Evolutionary conservation across 2,113 vertebrate genomes (phyloP), one percentile per base, ranked within the genome.

Genomic region (Morone chrysops): DNA sequence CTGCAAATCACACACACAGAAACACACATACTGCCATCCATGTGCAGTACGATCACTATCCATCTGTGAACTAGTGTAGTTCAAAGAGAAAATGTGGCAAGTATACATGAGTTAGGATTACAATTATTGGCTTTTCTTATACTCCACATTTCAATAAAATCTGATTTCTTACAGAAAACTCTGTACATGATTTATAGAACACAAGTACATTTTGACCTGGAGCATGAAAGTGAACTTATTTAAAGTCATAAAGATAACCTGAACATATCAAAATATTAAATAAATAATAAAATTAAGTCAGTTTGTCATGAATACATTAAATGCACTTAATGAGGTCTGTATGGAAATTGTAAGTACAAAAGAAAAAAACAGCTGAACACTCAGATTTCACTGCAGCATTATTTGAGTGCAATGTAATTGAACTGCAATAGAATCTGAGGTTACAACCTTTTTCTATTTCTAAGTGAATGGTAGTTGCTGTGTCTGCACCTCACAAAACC

Each of bases 391-490:
- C 69, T 62, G 81, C 7, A 47, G 57, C 43, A 31, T 68, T 57
- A 57, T 67, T 70, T 53, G 81, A 10, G 41, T 47, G 54, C 7
- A 70, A 13, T 16, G 31, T 70, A 70, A 77, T 84, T 74, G 66
- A 5, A 11, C 36, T 60, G 43, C 61, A 72, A 41, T 8, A 81
- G 4, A 22, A 63, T 67, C 7, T 48, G 4, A 70, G 8, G 14
- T 13, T 57, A 25, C 16, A 20, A 9, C 43, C 45, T 25, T 50
- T 9, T 45, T 65, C 70, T 43, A 67, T 13, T 80, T 9, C 40
- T 8, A 45, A 47, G 11, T 5, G 60, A 56, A 56, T 65, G 16
- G 6, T 8, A 36, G 7, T 16, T 7, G 20, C 43, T 53, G 41
- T 68, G 69, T 62, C 56, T 75, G 41, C n/a, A 41, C 3, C 22